phyloP scores from a whole-genome alignment of 2,797 vertebrate genomes.

The Scyliorhinus canicula region DNA sequence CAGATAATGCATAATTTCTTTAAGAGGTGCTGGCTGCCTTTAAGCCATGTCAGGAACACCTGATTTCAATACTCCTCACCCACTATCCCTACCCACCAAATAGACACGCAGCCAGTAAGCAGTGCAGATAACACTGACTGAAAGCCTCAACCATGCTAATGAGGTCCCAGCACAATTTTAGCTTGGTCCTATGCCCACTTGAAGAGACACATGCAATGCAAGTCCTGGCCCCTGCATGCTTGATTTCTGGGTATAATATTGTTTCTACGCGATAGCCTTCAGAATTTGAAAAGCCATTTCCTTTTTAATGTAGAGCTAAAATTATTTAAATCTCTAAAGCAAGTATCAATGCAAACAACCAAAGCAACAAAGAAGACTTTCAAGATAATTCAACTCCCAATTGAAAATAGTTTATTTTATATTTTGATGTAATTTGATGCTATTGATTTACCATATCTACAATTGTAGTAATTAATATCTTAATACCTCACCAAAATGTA shows the following conservation, averaged over 20 bases:
- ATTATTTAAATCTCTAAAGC: background rate
- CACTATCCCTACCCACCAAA: too few relatives aligned
- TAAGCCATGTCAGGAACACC: too few relatives aligned
- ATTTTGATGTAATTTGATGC: background rate
- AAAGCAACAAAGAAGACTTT: background rate
- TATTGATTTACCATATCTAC: background rate
- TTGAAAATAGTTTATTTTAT: conserved; percentile 9
- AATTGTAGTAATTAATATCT: background rate
- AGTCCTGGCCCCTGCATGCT: background rate
- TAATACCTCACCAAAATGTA: background rate
- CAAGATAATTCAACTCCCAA: background rate
- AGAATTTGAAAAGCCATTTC: background rate
- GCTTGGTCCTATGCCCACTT: background rate
- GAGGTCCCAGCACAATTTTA: background rate
- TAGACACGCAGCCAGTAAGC: background rate
- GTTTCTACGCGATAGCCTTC: background rate
- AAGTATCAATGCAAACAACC: background rate
- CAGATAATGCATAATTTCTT: background rate
- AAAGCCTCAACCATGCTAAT: background rate
- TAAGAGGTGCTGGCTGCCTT: background rate
- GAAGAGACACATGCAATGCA: background rate
- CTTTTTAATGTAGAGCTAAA: background rate
- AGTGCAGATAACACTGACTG: background rate
- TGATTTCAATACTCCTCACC: too few relatives aligned
- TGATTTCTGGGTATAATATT: background rate